A percentile compares a stretch with the other conserved stretches of the same genome.
phyloP scores from a whole-genome alignment of 1,140 invertebrate genomes.

The Neotoxoptera formosana region DNA sequence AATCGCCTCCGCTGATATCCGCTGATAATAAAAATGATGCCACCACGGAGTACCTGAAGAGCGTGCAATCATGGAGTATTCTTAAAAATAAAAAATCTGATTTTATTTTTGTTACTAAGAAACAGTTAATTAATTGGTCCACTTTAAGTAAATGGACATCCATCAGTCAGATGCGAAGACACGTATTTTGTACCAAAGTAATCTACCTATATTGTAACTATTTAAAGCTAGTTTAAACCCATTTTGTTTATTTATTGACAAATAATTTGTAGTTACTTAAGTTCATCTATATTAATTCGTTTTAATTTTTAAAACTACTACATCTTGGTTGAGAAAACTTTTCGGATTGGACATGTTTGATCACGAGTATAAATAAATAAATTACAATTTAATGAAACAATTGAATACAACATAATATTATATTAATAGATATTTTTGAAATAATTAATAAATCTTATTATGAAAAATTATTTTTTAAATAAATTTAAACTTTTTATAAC shows the following conservation, averaged over 20 bases:
- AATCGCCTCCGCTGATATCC: not conserved
- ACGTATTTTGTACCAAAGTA: not conserved
- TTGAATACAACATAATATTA: no score
- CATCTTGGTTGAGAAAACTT: not conserved
- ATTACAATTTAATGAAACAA: no score
- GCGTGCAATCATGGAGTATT: not conserved
- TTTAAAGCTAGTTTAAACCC: not conserved
- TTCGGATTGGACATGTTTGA: no score
- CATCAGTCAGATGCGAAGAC: not conserved
- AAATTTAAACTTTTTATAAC: no score
- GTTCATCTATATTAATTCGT: not conserved
- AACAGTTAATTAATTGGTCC: not conserved
- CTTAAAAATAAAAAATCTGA: slow-evolving; percentile 12
- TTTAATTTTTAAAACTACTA: not conserved
- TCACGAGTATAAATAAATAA: no score
- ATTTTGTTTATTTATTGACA: not conserved
- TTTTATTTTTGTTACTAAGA: not conserved
- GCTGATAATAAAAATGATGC: not conserved
- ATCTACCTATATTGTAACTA: not conserved
- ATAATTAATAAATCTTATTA: no score
- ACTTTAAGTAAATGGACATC: not conserved
- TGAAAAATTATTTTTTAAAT: no score
- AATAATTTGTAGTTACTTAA: not conserved
- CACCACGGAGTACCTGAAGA: not conserved
- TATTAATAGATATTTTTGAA: no score